Conservation (phyloP, 2,888 invertebrate species). For the Andrena flavipes region DNA sequence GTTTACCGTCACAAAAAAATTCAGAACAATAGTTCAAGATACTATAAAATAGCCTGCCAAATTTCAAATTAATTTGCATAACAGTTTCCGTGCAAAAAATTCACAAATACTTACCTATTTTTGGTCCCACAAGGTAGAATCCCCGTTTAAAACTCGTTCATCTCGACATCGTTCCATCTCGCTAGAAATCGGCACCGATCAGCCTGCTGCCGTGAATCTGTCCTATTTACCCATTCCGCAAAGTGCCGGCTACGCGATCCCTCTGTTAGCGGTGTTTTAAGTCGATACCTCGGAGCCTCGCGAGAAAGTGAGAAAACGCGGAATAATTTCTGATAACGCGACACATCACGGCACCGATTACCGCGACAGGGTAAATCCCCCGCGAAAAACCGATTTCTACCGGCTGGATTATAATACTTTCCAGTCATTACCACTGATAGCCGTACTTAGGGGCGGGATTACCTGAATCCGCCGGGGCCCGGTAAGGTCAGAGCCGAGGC, state of each 20-base stretch:
- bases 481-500: conserved; percentile 40
- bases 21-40: too few relatives aligned
- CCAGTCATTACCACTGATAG: conserved; percentile 52
- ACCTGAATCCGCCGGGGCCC: conserved; percentile 47
- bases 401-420: conserved; percentile 46
- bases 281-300: neutral
- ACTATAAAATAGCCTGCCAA: too few relatives aligned
- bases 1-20: too few relatives aligned
- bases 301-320: neutral
- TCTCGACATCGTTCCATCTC: too few relatives aligned
- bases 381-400: conserved; percentile 38
- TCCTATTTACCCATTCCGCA: neutral
- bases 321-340: neutral
- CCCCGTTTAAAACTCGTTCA: neutral
- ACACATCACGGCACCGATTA: neutral
- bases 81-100: too few relatives aligned
- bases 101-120: too few relatives aligned
- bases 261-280: conserved; percentile 1
- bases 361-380: neutral
- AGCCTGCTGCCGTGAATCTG: conserved; percentile 11
- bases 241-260: neutral
- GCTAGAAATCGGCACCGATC: too few relatives aligned
- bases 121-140: too few relatives aligned
- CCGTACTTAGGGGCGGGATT: conserved; percentile 46
- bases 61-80: too few relatives aligned